Conservation (phyloP, 2,888 invertebrate genomes). For the Polydesmus complanatus region DNA sequence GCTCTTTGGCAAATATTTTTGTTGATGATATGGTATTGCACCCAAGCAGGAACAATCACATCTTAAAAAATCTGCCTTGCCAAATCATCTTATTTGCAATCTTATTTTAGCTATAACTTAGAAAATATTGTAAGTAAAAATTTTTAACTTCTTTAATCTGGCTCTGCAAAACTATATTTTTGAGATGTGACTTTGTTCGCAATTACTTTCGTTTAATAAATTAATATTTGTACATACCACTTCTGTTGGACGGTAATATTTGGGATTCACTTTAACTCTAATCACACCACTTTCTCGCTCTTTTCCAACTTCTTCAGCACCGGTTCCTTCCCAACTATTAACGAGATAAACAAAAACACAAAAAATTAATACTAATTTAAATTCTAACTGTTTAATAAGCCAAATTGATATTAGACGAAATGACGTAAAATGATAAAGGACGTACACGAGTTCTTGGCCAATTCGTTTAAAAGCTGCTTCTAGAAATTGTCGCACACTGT, state of each 20-base stretch:
- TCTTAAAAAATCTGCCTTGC: no score
- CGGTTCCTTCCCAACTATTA: constrained; percentile 69
- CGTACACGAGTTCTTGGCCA: constrained; percentile 51
- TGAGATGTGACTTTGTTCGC: background rate
- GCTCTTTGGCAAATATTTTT: no score
- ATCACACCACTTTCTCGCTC: constrained; percentile 56
- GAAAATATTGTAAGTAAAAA: no score
- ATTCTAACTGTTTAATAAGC: no score
- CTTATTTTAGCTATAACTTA: no score
- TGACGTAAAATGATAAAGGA: background rate
- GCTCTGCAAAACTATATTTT: background rate
- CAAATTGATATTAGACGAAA: background rate
- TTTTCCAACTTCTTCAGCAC: constrained; percentile 64
- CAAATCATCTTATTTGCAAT: no score
- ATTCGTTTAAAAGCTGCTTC: constrained; percentile 76
- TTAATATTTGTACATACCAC: constrained; percentile 50
- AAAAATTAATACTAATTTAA: background rate
- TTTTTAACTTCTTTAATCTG: background rate
- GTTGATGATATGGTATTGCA: no score
- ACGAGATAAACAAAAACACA: constrained; percentile 6
- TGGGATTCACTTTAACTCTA: constrained; percentile 76
- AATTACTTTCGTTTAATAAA: background rate
- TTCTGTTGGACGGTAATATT: constrained; percentile 95
- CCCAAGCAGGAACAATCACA: no score
- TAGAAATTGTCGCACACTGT: constrained; percentile 93